A percentile compares a stretch with the other conserved stretches of the same genome.
Evolutionary conservation across 2,888 invertebrate species (phyloP).

Genomic region (Cephus spinipes): DNA sequence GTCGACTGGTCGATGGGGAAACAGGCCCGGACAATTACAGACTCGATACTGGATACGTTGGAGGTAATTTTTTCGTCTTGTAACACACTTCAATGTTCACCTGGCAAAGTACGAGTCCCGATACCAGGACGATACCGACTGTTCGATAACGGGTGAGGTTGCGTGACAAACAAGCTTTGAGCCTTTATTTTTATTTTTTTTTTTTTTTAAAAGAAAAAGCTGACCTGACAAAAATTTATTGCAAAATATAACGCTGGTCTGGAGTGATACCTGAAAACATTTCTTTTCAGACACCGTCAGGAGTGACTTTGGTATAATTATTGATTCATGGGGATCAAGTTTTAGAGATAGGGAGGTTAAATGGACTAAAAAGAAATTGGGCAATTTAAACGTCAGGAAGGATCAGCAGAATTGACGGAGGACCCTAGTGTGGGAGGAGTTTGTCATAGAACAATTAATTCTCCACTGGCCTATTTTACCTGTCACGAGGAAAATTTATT

Average conservation of each 20-base stretch:
- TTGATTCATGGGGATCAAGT: not conserved
- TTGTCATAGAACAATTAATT: not conserved
- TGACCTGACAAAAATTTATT: not conserved
- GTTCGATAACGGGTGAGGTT: not conserved
- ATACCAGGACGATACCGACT: not conserved
- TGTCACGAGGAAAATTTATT: not conserved
- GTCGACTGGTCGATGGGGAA: conserved; percentile 77
- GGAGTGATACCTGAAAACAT: not conserved
- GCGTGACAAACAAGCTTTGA: not conserved
- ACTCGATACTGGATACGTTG: conserved; percentile 72
- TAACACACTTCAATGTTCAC: not conserved
- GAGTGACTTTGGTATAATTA: not conserved
- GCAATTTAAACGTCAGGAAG: not conserved
- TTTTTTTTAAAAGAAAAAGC: not conserved
- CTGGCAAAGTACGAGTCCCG: not conserved
- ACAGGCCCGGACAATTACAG: conserved; percentile 73
- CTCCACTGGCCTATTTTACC: not conserved
- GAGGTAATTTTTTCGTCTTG: conserved; percentile 65
- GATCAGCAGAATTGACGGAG: not conserved
- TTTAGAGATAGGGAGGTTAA: not conserved
- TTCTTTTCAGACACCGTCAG: not conserved
- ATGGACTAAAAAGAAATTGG: not conserved
- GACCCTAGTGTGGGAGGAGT: not conserved
- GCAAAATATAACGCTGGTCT: not conserved
- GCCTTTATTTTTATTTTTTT: not conserved